Evolutionary conservation across 2,797 vertebrate genomes (phyloP).

Genomic region (Phoebastria nigripes): DNA sequence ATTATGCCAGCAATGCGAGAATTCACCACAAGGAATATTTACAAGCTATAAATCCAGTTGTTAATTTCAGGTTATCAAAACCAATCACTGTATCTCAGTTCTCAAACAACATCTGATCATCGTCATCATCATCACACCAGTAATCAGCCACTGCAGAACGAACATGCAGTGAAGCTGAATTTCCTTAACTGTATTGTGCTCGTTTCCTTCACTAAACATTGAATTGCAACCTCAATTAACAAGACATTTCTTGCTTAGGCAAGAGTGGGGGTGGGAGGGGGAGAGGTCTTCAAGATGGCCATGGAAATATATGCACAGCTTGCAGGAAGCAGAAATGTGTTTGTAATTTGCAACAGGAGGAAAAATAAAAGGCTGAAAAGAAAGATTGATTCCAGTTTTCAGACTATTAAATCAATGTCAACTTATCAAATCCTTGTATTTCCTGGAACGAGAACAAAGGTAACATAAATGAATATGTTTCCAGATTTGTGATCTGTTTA

Average conservation of each 20-base stretch:
- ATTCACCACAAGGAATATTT: constrained; percentile 67
- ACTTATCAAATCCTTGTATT: constrained; percentile 63
- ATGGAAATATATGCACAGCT: constrained; percentile 31
- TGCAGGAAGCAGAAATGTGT: constrained; percentile 70
- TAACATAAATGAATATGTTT: constrained; percentile 47
- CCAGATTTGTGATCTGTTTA: constrained; percentile 68
- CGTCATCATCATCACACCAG: neutral
- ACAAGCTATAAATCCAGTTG: constrained; percentile 74
- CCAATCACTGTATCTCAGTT: constrained; percentile 55
- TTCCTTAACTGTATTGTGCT: neutral
- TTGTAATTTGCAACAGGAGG: constrained; percentile 71
- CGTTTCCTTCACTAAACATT: constrained; percentile 38
- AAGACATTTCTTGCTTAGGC: constrained; percentile 56
- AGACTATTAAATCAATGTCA: constrained; percentile 70
- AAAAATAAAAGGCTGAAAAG: constrained; percentile 61
- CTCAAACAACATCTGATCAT: constrained; percentile 58
- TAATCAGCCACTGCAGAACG: constrained; percentile 13
- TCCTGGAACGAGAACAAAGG: constrained; percentile 65
- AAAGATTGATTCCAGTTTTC: constrained; percentile 63
- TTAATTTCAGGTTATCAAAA: constrained; percentile 77
- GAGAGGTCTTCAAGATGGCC: neutral
- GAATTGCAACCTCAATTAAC: constrained; percentile 73
- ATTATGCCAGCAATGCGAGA: constrained; percentile 61
- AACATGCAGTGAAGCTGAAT: neutral
- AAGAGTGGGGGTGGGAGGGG: neutral